Percentiles rank a stretch among this genome's conserved stretches.
Conservation (phyloP, 2,888 invertebrate species). For the Leptopilina syphax region DNA sequence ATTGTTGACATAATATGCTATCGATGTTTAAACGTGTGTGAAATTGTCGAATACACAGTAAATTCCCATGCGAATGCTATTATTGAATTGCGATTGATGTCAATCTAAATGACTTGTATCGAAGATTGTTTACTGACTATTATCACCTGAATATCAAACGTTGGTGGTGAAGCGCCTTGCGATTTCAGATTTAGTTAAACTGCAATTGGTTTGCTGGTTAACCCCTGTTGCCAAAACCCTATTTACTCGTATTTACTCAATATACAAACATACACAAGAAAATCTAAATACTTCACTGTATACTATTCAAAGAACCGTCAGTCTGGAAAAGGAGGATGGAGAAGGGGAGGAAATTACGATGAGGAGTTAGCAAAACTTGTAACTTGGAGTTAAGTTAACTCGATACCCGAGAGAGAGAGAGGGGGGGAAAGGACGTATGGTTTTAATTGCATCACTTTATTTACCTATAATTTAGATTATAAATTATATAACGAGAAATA, state of each 20-base stretch:
- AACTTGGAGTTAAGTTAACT: constrained; percentile 1
- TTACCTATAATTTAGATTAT: too few relatives aligned
- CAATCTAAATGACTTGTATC: constrained; percentile 23
- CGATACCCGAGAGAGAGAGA: too few relatives aligned
- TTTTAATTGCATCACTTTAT: too few relatives aligned
- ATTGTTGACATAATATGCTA: neutral
- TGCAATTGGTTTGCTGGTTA: constrained; percentile 31
- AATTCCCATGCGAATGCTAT: constrained; percentile 19
- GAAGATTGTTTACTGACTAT: constrained; percentile 22
- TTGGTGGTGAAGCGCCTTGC: neutral
- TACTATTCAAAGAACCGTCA: neutral
- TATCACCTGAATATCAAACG: neutral
- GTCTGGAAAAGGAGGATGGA: too few relatives aligned
- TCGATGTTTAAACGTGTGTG: constrained; percentile 3
- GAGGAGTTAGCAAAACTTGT: constrained; percentile 23
- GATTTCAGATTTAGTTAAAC: constrained; percentile 3
- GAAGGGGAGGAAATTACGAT: neutral
- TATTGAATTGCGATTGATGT: constrained; percentile 8
- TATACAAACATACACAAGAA: constrained; percentile 3
- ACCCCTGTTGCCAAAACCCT: constrained; percentile 10
- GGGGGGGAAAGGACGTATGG: too few relatives aligned
- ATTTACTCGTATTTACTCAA: constrained; percentile 32
- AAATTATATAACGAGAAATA: too few relatives aligned
- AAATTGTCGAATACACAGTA: constrained; percentile 1
- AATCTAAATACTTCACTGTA: constrained; percentile 17